Evolutionary conservation across 1,140 invertebrate genomes (phyloP).

Genomic region (Helicoverpa armigera): DNA sequence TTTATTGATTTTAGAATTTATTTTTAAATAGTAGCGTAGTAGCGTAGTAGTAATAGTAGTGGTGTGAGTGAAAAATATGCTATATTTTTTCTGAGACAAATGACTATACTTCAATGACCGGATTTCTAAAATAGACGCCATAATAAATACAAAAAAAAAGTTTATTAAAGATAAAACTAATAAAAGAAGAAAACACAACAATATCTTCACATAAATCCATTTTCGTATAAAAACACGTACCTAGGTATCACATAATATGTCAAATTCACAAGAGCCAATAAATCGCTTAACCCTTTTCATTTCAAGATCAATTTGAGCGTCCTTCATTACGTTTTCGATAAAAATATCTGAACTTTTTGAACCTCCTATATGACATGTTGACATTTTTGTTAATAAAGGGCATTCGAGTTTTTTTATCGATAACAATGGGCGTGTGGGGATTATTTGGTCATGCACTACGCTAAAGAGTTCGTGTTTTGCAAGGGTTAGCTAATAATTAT

Average conservation of each 20-base stretch:
- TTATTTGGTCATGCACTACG: background rate
- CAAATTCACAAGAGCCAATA: slow-evolving; percentile 11
- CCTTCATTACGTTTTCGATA: slow-evolving; percentile 22
- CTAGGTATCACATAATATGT: background rate
- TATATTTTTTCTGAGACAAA: too few species aligned
- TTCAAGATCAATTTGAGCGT: background rate
- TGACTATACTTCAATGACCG: too few species aligned
- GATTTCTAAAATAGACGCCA: too few species aligned
- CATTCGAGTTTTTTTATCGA: background rate
- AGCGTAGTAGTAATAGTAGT: too few species aligned
- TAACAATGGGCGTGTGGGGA: background rate
- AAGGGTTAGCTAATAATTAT: background rate
- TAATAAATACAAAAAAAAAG: too few species aligned
- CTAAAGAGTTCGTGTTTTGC: background rate
- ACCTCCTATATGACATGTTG: slow-evolving; percentile 1
- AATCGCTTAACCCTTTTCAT: slow-evolving; percentile 7
- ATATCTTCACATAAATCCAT: background rate
- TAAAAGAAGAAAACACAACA: too few species aligned
- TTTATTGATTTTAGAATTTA: too few species aligned
- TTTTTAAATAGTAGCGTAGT: too few species aligned
- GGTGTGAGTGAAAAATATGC: too few species aligned
- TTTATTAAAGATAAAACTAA: too few species aligned
- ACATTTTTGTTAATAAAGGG: slow-evolving; percentile 23
- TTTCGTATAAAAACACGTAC: background rate
- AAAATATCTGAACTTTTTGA: background rate